Evolutionary conservation across 2,113 vertebrate species (phyloP).

Genomic region (Eulacestoma nigropectus): DNA sequence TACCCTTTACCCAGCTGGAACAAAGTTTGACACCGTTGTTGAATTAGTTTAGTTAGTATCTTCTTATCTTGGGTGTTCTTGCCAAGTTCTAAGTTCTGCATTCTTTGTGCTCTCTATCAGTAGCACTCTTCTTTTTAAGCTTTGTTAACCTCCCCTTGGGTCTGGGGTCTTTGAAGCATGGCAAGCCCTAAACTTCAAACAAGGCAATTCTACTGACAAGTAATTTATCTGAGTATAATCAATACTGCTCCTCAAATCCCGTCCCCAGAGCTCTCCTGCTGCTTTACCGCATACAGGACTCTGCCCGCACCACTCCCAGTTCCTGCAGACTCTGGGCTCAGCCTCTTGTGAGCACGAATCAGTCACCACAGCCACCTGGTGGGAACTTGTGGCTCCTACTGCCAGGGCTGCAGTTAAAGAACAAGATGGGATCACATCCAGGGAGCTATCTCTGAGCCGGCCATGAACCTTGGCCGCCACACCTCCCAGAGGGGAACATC

Average conservation of each 20-base stretch:
- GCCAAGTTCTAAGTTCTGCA: neutral
- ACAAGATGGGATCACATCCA: neutral
- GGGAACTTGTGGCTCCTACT: neutral
- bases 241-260: neutral
- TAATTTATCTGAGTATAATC: neutral
- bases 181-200: neutral
- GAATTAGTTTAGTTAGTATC: neutral
- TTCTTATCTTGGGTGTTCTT: neutral
- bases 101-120: neutral
- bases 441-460: neutral
- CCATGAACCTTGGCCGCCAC: fast-evolving
- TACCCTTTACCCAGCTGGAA: neutral
- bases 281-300: neutral
- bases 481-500: fast-evolving
- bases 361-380: neutral
- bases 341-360: neutral
- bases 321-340: neutral
- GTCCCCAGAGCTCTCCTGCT: neutral
- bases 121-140: neutral
- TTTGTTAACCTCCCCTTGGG: neutral
- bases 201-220: neutral
- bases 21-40: neutral
- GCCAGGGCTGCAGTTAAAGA: neutral
- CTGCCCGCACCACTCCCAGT: neutral
- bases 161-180: neutral